Percentiles rank a stretch among this genome's conserved stretches.
Evolutionary conservation across 2,113 vertebrate species (phyloP).

Genomic region (Labeo rohita): DNA sequence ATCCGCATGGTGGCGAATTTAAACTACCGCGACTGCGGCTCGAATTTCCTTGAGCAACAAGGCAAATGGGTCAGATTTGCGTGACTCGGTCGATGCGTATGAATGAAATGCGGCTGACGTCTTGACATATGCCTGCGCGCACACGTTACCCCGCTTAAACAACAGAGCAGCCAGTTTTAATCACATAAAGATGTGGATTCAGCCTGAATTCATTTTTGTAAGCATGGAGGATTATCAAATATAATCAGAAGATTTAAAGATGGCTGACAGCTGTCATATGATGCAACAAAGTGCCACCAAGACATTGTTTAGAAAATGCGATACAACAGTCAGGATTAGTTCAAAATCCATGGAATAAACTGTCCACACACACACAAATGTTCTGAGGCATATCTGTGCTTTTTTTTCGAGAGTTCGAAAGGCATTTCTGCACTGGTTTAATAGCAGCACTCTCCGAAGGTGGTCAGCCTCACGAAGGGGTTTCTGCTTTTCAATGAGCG

Average conservation of each 20-base stretch:
- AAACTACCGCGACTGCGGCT: constrained; percentile 13
- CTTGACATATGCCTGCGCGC: constrained; percentile 15
- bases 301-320: constrained; percentile 74
- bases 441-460: constrained; percentile 3
- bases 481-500: constrained; percentile 56
- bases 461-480: background rate
- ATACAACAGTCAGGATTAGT: constrained; percentile 72
- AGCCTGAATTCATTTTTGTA: constrained; percentile 75
- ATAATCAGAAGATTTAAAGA: constrained; percentile 74
- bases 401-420: constrained; percentile 4
- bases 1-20: background rate
- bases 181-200: constrained; percentile 75
- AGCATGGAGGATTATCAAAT: constrained; percentile 72
- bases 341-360: constrained; percentile 62
- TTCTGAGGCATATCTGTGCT: constrained; percentile 49
- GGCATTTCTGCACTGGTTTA: constrained; percentile 16
- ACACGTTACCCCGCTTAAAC: constrained; percentile 50
- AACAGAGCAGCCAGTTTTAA: constrained; percentile 72
- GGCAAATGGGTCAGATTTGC: background rate
- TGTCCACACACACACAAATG: constrained; percentile 44
- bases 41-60: background rate
- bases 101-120: background rate
- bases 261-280: constrained; percentile 75
- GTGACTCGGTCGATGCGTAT: background rate
- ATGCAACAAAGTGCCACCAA: constrained; percentile 69